phyloP scores from a whole-genome alignment of 2,797 vertebrate genomes.

The Trachops cirrhosus region DNA sequence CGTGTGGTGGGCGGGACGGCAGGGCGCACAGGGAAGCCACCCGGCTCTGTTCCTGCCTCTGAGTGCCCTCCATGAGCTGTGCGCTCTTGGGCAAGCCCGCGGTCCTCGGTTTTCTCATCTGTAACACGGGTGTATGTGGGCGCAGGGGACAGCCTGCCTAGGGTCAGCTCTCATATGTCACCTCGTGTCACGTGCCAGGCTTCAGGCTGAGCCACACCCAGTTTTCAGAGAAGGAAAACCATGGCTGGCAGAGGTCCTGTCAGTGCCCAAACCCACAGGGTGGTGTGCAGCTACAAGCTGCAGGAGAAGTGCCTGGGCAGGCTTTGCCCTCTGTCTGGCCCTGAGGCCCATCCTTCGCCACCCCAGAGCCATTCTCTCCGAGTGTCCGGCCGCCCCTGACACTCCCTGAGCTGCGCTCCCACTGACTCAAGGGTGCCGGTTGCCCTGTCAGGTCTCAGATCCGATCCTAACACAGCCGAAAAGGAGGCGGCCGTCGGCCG shows the following conservation, averaged over 20 bases:
- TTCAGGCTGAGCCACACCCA: not conserved
- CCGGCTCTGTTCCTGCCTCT: not conserved
- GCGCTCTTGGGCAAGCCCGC: not conserved
- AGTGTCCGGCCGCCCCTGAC: not conserved
- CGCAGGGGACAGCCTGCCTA: not conserved
- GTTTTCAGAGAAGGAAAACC: constrained; percentile 4
- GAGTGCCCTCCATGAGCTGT: too few species aligned
- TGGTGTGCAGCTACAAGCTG: not conserved
- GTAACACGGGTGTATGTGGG: not conserved
- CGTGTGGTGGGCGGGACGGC: not conserved
- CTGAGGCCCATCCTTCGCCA: not conserved
- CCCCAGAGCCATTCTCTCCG: fast-evolving
- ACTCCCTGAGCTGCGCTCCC: not conserved
- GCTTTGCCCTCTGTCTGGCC: not conserved
- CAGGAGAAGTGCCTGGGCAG: not conserved
- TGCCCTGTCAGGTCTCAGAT: not conserved
- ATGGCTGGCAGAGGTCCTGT: not conserved
- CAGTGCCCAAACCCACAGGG: not conserved
- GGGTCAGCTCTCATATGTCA: not conserved
- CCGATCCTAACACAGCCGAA: not conserved
- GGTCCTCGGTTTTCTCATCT: not conserved
- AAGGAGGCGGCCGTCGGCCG: too few species aligned
- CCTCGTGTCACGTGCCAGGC: not conserved
- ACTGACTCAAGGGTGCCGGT: not conserved
- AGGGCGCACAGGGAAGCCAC: fast-evolving